Percentiles rank a stretch among this genome's conserved stretches.
Conservation (phyloP, 2,113 vertebrate genomes). For the Semicossyphus pulcher region DNA sequence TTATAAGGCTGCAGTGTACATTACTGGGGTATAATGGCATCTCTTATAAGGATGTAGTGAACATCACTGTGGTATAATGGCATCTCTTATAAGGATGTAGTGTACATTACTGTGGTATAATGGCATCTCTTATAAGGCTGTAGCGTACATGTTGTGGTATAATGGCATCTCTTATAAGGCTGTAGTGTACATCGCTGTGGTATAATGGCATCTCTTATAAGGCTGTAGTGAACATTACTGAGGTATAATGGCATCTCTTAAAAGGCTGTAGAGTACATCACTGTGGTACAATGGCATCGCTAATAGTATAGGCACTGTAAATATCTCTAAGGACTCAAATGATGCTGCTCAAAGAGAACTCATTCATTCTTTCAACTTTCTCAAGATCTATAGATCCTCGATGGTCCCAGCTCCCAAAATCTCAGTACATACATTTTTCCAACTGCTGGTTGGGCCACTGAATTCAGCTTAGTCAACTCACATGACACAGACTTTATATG, state of each 20-base stretch:
- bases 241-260: background rate
- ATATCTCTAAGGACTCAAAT: slow-evolving; percentile 19
- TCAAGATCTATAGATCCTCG: slow-evolving; percentile 1
- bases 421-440: slow-evolving; percentile 32
- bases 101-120: no score
- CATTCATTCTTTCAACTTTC: slow-evolving; percentile 28
- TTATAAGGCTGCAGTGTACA: no score
- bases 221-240: no score
- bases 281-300: background rate
- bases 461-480: slow-evolving; percentile 1
- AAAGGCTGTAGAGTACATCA: background rate
- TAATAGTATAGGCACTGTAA: background rate
- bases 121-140: no score
- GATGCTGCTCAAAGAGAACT: slow-evolving; percentile 10
- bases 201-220: no score
- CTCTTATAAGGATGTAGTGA: no score
- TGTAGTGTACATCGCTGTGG: no score
- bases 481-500: background rate
- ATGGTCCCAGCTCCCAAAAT: slow-evolving; percentile 1
- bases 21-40: no score
- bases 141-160: no score
- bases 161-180: no score
- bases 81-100: background rate
- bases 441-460: background rate
- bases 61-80: background rate